Evolutionary conservation across 2,797 vertebrate genomes (phyloP).

Genomic region (Artibeus lituratus): DNA sequence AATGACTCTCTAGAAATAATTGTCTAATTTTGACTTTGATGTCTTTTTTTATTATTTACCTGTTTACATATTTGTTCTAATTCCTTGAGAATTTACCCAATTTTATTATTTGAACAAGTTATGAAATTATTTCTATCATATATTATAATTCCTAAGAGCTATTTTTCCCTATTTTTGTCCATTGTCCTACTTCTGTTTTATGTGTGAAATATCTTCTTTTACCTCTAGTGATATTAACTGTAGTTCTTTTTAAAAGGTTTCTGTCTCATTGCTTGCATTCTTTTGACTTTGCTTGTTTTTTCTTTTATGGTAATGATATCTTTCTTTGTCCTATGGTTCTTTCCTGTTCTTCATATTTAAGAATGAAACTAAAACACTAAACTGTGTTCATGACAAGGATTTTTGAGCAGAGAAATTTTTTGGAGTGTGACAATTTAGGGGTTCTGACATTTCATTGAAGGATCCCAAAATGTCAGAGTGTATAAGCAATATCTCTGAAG

Average conservation of each 20-base stretch:
- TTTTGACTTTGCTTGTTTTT: background rate
- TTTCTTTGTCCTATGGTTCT: background rate
- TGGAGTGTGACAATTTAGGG: background rate
- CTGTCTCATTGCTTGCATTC: background rate
- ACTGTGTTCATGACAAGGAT: background rate
- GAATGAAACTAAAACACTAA: background rate
- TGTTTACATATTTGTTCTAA: background rate
- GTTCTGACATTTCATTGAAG: background rate
- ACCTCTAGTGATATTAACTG: background rate
- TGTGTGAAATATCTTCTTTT: slow-evolving; percentile 18
- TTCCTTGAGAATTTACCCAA: background rate
- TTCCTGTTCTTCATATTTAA: background rate
- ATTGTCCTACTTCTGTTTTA: background rate
- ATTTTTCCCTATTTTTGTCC: background rate
- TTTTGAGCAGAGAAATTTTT: background rate
- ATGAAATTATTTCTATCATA: background rate
- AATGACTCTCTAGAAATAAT: background rate
- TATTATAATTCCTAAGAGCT: background rate
- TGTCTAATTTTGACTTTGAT: background rate
- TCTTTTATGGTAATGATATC: background rate
- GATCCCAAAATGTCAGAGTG: background rate
- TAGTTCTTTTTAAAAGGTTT: background rate
- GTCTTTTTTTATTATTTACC: background rate
- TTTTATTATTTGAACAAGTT: background rate
- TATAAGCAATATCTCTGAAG: background rate